Percentiles rank a stretch among this genome's conserved stretches.
phyloP scores from a whole-genome alignment of 2,888 invertebrate genomes.

The Lasioglossum lativentre region DNA sequence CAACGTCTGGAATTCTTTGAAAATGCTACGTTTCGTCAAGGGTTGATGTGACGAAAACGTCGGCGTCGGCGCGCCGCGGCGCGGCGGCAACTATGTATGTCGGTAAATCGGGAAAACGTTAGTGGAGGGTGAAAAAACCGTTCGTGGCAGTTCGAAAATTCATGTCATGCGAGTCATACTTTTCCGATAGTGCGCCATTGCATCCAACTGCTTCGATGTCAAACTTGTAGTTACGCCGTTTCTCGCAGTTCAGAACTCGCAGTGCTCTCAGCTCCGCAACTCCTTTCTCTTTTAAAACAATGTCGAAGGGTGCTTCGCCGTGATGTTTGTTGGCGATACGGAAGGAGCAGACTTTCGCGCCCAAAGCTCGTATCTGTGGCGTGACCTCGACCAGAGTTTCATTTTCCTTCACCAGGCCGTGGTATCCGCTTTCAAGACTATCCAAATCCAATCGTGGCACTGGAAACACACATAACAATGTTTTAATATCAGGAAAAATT shows the following conservation, averaged over 20 bases:
- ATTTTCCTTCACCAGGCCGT: slow-evolving; percentile 96
- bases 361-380: slow-evolving; percentile 94
- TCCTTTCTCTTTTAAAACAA: slow-evolving; percentile 91
- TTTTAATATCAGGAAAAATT: neutral
- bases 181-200: slow-evolving; percentile 93
- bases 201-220: slow-evolving; percentile 97
- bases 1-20: neutral
- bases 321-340: slow-evolving; percentile 96
- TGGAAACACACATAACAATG: slow-evolving; percentile 83
- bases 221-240: slow-evolving; percentile 97
- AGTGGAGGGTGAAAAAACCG: neutral
- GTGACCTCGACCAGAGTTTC: slow-evolving; percentile 96
- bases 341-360: slow-evolving; percentile 92
- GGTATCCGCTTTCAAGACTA: slow-evolving; percentile 94
- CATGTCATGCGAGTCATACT: slow-evolving; percentile 85
- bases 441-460: slow-evolving; percentile 91
- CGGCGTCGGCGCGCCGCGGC: too few relatives aligned
- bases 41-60: neutral
- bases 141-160: neutral
- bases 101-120: neutral
- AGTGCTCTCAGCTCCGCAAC: slow-evolving; percentile 94
- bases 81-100: too few relatives aligned
- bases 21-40: neutral
- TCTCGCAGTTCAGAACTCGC: slow-evolving; percentile 95
- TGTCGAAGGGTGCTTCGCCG: slow-evolving; percentile 97